phyloP scores from a whole-genome alignment of 2,888 invertebrate genomes.

The Caenorhabditis angaria region DNA sequence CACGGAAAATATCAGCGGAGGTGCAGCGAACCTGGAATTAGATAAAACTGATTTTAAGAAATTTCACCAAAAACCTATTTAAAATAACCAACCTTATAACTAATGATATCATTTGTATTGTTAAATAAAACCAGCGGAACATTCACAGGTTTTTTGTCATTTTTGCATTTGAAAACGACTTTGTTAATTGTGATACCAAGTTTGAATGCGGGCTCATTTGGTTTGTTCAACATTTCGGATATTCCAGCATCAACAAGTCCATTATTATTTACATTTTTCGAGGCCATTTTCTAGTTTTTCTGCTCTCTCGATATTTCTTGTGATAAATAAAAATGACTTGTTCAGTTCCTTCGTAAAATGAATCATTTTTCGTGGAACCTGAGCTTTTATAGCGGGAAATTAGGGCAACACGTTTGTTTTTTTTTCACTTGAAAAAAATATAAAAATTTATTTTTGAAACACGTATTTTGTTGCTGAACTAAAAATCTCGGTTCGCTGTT shows the following conservation, averaged over 20 bases:
- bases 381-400: too few species aligned
- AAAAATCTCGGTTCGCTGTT: too few species aligned
- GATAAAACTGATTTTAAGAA: background rate
- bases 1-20: constrained; percentile 40
- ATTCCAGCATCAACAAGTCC: background rate
- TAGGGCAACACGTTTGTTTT: too few species aligned
- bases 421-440: too few species aligned
- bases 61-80: too few species aligned
- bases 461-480: too few species aligned
- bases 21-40: constrained; percentile 33
- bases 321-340: too few species aligned
- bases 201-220: constrained; percentile 9
- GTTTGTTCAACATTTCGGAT: constrained; percentile 2
- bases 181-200: constrained; percentile 1
- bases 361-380: too few species aligned
- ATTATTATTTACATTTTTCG: background rate
- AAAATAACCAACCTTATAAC: constrained; percentile 20
- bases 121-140: constrained; percentile 23
- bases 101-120: constrained; percentile 11
- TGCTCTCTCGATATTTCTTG: too few species aligned
- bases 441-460: too few species aligned
- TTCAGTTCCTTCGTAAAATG: too few species aligned
- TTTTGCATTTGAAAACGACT: constrained; percentile 32
- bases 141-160: constrained; percentile 22
- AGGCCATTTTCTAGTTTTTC: too few species aligned